These are phyloP conservation scores for Triplophysa tibetana DNA, from an alignment of 2,113 vertebrate genomes.

Conservation along the genomic window DNA sequence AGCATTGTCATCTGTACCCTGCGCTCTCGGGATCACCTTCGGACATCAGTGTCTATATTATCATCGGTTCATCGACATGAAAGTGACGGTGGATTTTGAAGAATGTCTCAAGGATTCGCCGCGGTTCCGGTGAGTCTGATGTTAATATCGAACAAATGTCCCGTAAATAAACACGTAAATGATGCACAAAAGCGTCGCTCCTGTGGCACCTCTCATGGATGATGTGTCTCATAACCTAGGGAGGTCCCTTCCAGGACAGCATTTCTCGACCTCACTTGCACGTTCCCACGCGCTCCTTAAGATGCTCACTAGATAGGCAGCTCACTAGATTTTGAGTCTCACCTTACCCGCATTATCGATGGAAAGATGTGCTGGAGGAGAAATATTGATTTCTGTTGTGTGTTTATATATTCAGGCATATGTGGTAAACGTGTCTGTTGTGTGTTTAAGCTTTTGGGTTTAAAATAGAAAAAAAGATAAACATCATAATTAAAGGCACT, in stretches of 20 bases:
- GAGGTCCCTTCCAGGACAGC: not conserved
- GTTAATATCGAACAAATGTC: not conserved
- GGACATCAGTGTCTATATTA: not conserved
- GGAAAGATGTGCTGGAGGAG: not conserved
- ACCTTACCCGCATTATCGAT: not conserved
- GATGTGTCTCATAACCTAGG: not conserved
- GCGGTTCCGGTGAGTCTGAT: slow-evolving; percentile 6
- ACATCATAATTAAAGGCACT: not conserved
- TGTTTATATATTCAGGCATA: too few relatives aligned
- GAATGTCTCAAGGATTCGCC: slow-evolving; percentile 11
- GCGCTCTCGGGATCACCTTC: not conserved
- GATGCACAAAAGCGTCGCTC: slow-evolving; percentile 1
- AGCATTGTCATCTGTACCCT: not conserved
- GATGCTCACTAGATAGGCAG: not conserved
- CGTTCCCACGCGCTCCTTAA: not conserved
- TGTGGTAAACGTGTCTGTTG: not conserved
- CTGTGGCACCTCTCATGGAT: not conserved
- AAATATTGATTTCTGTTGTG: not conserved
- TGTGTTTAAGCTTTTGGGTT: not conserved
- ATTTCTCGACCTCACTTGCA: not conserved
- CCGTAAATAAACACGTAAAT: not conserved
- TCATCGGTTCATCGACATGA: not conserved
- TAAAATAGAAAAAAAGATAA: not conserved
- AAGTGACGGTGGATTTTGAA: slow-evolving; percentile 15
- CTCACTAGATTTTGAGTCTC: not conserved